Percentiles rank a stretch among this genome's conserved stretches.
These are phyloP conservation scores for Leptopilina syphax DNA, from an alignment of 2,888 invertebrate genomes.

Conservation along the genomic window DNA sequence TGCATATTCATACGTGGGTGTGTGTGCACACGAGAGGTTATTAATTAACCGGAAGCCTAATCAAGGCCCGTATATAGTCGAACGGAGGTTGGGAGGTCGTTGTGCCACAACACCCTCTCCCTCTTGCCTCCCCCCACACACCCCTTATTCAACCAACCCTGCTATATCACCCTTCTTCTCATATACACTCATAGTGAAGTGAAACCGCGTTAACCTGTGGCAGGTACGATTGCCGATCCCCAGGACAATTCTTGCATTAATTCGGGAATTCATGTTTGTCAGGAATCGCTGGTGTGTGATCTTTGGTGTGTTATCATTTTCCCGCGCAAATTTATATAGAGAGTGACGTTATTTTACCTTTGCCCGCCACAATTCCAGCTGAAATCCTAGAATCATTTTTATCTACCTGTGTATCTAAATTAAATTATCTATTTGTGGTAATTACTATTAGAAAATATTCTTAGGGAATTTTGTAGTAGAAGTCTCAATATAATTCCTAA, in stretches of 20 bases:
- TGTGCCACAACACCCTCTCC: slow-evolving; percentile 64
- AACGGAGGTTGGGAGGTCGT: slow-evolving; percentile 56
- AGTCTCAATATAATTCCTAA: too few relatives aligned
- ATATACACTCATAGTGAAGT: slow-evolving; percentile 26
- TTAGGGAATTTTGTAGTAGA: too few relatives aligned
- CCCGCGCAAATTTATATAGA: too few relatives aligned
- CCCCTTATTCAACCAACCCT: slow-evolving; percentile 10
- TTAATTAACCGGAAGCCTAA: slow-evolving; percentile 81
- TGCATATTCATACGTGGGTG: slow-evolving; percentile 74
- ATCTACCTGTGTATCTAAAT: too few relatives aligned
- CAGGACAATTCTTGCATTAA: slow-evolving; percentile 38
- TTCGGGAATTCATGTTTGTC: slow-evolving; percentile 36
- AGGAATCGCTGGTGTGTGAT: slow-evolving; percentile 20
- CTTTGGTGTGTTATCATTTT: slow-evolving; percentile 9
- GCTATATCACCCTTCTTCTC: slow-evolving; percentile 5
- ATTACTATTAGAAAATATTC: too few relatives aligned
- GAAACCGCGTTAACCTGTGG: slow-evolving; percentile 57
- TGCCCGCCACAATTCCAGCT: too few relatives aligned
- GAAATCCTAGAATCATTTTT: too few relatives aligned
- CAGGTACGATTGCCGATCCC: slow-evolving; percentile 58
- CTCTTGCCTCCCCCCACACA: slow-evolving; percentile 47
- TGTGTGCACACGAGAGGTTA: slow-evolving; percentile 77
- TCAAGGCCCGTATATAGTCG: slow-evolving; percentile 76
- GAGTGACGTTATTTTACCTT: too few relatives aligned
- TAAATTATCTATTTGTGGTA: too few relatives aligned